Percentiles rank a stretch among this genome's conserved stretches.
Evolutionary conservation across 2,113 vertebrate species (phyloP).

Genomic region (Rattus norvegicus): DNA sequence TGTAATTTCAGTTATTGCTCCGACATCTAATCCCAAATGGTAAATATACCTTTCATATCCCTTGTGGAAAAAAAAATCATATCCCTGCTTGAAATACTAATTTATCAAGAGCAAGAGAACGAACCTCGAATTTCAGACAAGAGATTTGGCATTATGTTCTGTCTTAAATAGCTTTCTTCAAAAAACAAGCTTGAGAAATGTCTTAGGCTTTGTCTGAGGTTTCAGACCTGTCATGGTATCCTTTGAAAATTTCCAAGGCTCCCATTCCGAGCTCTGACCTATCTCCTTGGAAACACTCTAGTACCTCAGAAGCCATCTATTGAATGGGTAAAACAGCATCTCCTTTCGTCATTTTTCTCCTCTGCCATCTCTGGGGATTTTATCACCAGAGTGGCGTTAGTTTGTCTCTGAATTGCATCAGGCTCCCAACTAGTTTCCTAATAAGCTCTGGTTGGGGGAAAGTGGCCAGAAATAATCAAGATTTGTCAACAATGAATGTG

Average conservation of each 20-base stretch:
- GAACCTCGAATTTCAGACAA: constrained; percentile 38
- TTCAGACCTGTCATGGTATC: neutral
- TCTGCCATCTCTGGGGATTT: neutral
- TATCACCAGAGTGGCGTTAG: neutral
- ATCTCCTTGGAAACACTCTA: neutral
- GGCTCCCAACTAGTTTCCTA: constrained; percentile 23
- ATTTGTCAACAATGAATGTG: neutral
- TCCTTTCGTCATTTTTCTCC: neutral
- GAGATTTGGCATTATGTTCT: neutral
- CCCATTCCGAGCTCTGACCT: neutral
- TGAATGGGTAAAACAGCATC: neutral
- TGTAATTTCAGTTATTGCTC: constrained; percentile 56
- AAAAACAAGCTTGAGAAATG: neutral
- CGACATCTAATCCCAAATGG: constrained; percentile 50
- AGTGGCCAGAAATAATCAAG: constrained; percentile 38
- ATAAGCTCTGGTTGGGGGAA: neutral
- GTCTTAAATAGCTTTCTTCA: constrained; percentile 26
- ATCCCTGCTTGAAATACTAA: constrained; percentile 53
- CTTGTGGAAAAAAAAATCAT: constrained; percentile 10
- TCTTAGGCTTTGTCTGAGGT: neutral
- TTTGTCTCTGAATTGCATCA: neutral
- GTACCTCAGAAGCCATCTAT: neutral
- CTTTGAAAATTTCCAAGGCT: neutral
- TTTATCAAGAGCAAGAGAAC: constrained; percentile 13
- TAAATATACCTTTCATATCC: constrained; percentile 27